A percentile compares a stretch with the other conserved stretches of the same genome.
Conservation (phyloP, 2,797 vertebrate species). For the Helostoma temminkii region DNA sequence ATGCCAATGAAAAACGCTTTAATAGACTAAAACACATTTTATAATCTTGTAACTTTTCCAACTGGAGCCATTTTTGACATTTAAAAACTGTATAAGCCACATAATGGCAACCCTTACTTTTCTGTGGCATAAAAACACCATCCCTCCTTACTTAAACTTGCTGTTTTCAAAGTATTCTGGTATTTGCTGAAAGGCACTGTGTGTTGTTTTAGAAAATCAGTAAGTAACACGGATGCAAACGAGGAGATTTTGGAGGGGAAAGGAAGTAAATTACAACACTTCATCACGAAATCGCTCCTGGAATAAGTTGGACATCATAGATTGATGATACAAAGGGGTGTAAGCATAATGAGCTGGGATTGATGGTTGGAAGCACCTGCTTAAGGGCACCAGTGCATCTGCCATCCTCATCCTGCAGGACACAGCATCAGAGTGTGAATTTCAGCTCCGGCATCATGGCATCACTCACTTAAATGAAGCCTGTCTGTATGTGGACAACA, state of each 20-base stretch:
- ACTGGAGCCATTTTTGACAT: slow-evolving; percentile 9
- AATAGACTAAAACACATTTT: slow-evolving; percentile 22
- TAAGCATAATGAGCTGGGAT: slow-evolving; percentile 45
- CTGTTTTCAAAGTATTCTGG: background rate
- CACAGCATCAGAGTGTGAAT: slow-evolving; percentile 2
- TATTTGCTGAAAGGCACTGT: slow-evolving; percentile 25
- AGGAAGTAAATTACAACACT: slow-evolving; percentile 50
- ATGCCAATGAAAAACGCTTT: slow-evolving; percentile 24
- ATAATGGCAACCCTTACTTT: background rate
- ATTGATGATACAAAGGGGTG: slow-evolving; percentile 44
- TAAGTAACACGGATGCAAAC: slow-evolving; percentile 36
- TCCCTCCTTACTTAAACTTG: slow-evolving; percentile 2
- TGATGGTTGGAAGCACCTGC: slow-evolving; percentile 48
- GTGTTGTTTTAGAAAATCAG: slow-evolving; percentile 19
- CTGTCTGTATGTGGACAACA: slow-evolving; percentile 21
- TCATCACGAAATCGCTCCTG: slow-evolving; percentile 47
- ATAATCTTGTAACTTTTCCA: slow-evolving; percentile 15
- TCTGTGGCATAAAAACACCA: background rate
- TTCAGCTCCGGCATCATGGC: background rate
- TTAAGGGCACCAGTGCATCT: slow-evolving; percentile 50
- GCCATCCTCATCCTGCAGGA: slow-evolving; percentile 33
- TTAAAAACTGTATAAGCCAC: background rate
- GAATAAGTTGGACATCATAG: slow-evolving; percentile 32
- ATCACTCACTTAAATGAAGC: slow-evolving; percentile 55
- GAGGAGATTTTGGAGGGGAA: background rate